Evolutionary conservation across 1,140 invertebrate species (phyloP).

Genomic region (Phymorhynchus buccinoides): DNA sequence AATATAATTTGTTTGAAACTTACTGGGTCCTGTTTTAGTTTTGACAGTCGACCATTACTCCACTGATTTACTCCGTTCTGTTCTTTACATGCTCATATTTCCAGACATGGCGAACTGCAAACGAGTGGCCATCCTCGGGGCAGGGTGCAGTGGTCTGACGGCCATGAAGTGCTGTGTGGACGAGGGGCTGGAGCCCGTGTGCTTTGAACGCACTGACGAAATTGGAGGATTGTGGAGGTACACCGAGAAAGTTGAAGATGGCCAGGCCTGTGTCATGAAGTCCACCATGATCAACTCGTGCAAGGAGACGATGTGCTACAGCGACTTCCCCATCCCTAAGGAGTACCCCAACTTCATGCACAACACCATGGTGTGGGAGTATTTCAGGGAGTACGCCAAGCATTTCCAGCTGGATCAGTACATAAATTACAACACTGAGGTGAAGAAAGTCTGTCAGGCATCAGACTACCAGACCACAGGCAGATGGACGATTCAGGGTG

Average conservation of each 20-base stretch:
- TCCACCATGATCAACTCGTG: slow-evolving; percentile 69
- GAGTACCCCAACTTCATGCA: slow-evolving; percentile 75
- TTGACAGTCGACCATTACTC: too few relatives aligned
- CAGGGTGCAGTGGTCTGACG: slow-evolving; percentile 74
- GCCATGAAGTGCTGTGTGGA: slow-evolving; percentile 74
- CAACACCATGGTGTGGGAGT: slow-evolving; percentile 71
- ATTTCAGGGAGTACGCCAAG: slow-evolving; percentile 72
- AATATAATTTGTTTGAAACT: too few relatives aligned
- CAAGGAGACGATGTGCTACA: slow-evolving; percentile 74
- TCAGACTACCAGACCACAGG: slow-evolving; percentile 61
- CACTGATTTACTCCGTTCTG: too few relatives aligned
- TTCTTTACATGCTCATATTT: too few relatives aligned
- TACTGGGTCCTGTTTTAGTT: too few relatives aligned
- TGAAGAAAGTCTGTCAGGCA: slow-evolving; percentile 44
- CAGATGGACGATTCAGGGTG: too few relatives aligned
- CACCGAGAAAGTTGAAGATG: slow-evolving; percentile 49
- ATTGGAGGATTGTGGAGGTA: slow-evolving; percentile 69
- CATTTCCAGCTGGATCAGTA: slow-evolving; percentile 69
- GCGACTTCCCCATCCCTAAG: slow-evolving; percentile 75
- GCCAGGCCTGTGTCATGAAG: slow-evolving; percentile 57
- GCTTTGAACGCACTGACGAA: slow-evolving; percentile 70
- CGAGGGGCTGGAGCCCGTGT: slow-evolving; percentile 69
- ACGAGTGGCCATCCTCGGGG: slow-evolving; percentile 70
- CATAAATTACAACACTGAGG: slow-evolving; percentile 62
- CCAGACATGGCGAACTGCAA: too few relatives aligned